These are phyloP conservation scores for Tenrec ecaudatus DNA, from an alignment of 2,113 vertebrate genomes.

Conservation along the genomic window DNA sequence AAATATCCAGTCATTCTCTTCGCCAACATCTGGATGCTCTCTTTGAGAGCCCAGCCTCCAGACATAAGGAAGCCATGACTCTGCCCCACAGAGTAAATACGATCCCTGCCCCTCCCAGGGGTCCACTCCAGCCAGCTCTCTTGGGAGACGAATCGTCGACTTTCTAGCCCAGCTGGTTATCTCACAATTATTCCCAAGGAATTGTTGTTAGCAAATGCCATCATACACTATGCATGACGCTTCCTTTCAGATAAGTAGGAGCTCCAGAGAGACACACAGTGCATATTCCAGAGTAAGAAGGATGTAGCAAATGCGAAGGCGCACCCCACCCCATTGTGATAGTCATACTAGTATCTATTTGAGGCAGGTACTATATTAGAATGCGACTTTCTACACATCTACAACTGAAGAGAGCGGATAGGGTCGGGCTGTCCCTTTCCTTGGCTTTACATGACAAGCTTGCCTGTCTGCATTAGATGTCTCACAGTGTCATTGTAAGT, in stretches of 20 bases:
- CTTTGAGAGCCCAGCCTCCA: not conserved
- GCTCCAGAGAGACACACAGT: not conserved
- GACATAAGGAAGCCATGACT: not conserved
- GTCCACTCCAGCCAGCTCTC: not conserved
- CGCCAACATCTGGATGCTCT: not conserved
- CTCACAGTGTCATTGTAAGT: not conserved
- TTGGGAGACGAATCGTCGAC: not conserved
- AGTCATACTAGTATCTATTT: constrained; percentile 16
- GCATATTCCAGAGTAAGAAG: not conserved
- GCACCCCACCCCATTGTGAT: too few relatives aligned
- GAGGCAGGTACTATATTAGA: not conserved
- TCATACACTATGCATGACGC: not conserved
- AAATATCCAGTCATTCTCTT: not conserved
- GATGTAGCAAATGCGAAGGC: not conserved
- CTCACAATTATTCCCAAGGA: constrained; percentile 20
- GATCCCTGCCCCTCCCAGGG: not conserved
- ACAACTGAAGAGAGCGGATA: not conserved
- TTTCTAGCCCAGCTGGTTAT: not conserved
- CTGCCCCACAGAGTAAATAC: not conserved
- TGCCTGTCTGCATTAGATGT: not conserved
- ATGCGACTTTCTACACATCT: constrained; percentile 24
- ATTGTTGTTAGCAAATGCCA: not conserved
- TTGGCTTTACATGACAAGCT: not conserved
- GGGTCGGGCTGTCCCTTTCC: not conserved
- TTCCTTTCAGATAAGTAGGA: constrained; percentile 37